Evolutionary conservation across 2,797 vertebrate species (phyloP).

Genomic region (Carapus acus): DNA sequence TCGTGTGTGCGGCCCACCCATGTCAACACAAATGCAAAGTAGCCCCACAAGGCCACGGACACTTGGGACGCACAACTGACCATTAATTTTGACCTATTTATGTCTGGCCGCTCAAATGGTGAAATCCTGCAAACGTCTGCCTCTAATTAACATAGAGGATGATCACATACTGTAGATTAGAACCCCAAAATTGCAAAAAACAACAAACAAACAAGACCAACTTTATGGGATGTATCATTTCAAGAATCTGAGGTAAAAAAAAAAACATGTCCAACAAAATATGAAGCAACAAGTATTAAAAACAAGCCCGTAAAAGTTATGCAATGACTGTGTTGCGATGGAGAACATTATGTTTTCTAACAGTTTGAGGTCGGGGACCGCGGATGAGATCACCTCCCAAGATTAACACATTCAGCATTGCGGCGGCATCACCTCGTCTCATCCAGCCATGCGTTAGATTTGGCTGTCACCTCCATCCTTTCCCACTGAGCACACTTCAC

Average conservation of each 20-base stretch:
- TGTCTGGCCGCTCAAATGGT: conserved; percentile 48
- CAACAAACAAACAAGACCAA: conserved; percentile 28
- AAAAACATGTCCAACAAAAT: conserved; percentile 43
- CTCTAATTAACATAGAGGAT: conserved; percentile 28
- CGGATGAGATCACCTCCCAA: conserved; percentile 29
- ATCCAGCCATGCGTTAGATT: conserved; percentile 49
- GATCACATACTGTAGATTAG: conserved; percentile 52
- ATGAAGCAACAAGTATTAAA: conserved; percentile 60
- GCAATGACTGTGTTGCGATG: conserved; percentile 31
- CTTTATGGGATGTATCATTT: conserved; percentile 29
- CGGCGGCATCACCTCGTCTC: conserved; percentile 57
- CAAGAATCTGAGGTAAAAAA: conserved; percentile 24
- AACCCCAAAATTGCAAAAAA: conserved; percentile 45
- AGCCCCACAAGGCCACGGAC: conserved; percentile 50
- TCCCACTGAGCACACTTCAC: conserved; percentile 68
- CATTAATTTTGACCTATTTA: conserved; percentile 74
- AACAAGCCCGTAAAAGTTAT: conserved; percentile 20
- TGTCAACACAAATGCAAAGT: conserved; percentile 61
- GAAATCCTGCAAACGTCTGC: conserved; percentile 37
- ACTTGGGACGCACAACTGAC: conserved; percentile 65
- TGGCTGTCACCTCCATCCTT: conserved; percentile 54
- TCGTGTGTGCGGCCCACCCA: conserved; percentile 60
- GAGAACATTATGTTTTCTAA: conserved; percentile 33
- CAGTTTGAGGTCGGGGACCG: conserved; percentile 23
- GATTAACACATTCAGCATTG: conserved; percentile 52